Conservation (phyloP, 2,113 vertebrate genomes). For the Scophthalmus maximus region DNA sequence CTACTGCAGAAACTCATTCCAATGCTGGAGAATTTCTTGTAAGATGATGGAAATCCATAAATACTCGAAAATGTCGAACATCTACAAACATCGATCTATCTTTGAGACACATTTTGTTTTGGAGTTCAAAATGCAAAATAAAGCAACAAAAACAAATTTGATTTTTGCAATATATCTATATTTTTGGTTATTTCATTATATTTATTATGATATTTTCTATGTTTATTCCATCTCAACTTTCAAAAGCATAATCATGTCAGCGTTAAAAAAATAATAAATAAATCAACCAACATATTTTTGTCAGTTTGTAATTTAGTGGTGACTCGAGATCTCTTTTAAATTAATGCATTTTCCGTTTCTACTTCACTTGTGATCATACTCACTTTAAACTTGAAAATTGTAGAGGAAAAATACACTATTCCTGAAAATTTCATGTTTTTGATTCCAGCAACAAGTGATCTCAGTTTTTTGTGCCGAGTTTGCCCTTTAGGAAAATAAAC, state of each 20-base stretch:
- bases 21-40: slow-evolving; percentile 21
- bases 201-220: background rate
- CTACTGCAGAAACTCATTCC: slow-evolving; percentile 19
- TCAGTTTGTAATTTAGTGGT: no score
- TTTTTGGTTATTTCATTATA: background rate
- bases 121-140: background rate
- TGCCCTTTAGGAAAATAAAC: slow-evolving; percentile 23
- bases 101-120: background rate
- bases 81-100: slow-evolving; percentile 10
- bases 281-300: no score
- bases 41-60: slow-evolving; percentile 14
- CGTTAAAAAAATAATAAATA: no score
- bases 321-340: no score
- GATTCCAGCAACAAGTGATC: background rate
- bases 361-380: no score
- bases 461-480: background rate
- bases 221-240: no score
- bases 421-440: background rate
- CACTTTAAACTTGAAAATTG: background rate
- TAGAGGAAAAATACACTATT: background rate
- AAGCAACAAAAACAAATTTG: background rate
- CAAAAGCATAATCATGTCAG: no score
- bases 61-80: slow-evolving; percentile 11
- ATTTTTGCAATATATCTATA: background rate
- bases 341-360: no score